Conservation (phyloP, 2,797 vertebrate genomes). For the Cercopithecus hamlyni region DNA sequence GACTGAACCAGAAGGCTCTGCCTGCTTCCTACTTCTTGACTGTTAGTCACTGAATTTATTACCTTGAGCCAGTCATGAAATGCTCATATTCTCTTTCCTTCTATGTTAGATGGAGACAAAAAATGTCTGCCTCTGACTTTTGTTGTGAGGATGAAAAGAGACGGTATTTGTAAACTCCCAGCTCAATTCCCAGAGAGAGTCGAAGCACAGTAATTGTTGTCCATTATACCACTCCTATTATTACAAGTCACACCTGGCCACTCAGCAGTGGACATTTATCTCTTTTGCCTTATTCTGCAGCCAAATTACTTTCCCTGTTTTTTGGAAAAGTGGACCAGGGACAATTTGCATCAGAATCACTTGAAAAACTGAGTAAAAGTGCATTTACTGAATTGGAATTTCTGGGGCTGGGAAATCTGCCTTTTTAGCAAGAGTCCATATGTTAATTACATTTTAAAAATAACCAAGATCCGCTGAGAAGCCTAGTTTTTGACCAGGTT, state of each 20-base stretch:
- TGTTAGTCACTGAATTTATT: neutral
- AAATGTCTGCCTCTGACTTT: neutral
- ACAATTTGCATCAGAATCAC: neutral
- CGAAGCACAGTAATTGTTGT: neutral
- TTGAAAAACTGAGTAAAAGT: neutral
- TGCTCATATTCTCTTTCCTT: neutral
- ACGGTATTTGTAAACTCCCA: neutral
- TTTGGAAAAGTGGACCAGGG: neutral
- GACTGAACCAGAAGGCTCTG: neutral
- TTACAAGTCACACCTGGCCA: neutral
- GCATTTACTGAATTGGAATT: neutral
- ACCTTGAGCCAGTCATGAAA: neutral
- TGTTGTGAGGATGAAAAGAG: neutral
- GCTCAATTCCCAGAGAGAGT: neutral
- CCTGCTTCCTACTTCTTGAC: neutral
- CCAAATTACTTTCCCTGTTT: neutral
- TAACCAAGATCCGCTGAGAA: neutral
- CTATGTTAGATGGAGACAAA: neutral
- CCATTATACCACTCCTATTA: fast-evolving
- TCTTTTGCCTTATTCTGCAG: neutral
- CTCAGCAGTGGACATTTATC: neutral
- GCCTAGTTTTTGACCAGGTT: neutral
- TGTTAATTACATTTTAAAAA: constrained; percentile 19
- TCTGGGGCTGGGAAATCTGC: neutral
- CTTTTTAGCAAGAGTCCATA: neutral